Percentiles rank a stretch among this genome's conserved stretches.
Evolutionary conservation across 2,113 vertebrate genomes (phyloP).

Genomic region (Chaenogobius annularis): DNA sequence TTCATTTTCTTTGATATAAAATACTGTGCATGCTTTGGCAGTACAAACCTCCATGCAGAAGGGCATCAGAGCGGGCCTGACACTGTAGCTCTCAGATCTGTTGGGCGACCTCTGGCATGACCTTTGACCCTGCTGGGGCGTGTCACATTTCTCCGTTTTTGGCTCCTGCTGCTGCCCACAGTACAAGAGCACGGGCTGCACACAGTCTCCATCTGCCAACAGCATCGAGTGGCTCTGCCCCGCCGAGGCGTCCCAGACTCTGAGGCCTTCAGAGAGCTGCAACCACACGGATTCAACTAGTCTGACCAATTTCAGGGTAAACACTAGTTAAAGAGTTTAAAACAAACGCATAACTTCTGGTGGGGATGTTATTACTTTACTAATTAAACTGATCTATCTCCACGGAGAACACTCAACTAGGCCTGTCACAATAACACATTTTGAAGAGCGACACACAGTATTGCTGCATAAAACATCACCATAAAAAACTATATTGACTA

Average conservation of each 20-base stretch:
- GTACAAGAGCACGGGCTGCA: conserved; percentile 89
- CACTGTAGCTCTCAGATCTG: conserved; percentile 64
- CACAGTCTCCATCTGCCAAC: conserved; percentile 86
- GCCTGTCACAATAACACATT: no score
- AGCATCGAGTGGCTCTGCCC: conserved; percentile 90
- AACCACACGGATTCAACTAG: background rate
- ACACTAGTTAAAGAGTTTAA: no score
- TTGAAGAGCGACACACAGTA: no score
- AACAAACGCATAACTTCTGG: no score
- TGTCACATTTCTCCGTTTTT: background rate
- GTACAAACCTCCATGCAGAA: conserved; percentile 85
- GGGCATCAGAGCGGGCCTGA: conserved; percentile 77
- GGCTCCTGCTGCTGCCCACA: conserved; percentile 80
- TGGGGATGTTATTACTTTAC: no score
- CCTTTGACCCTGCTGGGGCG: conserved; percentile 5
- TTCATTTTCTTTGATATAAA: no score
- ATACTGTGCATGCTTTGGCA: background rate
- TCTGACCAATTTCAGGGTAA: background rate
- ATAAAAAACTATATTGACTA: no score
- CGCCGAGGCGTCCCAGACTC: conserved; percentile 87
- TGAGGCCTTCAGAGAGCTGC: conserved; percentile 81
- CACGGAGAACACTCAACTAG: no score
- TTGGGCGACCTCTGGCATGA: conserved; percentile 51
- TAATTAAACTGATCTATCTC: no score
- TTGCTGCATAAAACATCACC: no score